Conservation (phyloP, 2,888 invertebrate species). For the Spicauda simplicius region DNA sequence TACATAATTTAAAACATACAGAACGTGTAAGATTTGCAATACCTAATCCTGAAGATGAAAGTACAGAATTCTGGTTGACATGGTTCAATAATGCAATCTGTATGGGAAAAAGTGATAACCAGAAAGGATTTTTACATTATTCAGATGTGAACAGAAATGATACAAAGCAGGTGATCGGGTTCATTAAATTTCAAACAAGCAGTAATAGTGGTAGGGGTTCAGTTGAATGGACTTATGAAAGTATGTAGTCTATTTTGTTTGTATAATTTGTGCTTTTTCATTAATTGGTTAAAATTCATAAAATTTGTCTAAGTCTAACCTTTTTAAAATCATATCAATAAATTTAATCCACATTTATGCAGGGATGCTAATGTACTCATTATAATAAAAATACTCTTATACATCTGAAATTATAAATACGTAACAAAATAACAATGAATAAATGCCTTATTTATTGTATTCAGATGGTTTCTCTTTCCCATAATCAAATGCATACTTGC, state of each 20-base stretch:
- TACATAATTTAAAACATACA: background rate
- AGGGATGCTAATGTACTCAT: too few species aligned
- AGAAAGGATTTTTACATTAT: constrained; percentile 13
- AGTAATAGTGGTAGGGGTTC: background rate
- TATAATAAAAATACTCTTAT: too few species aligned
- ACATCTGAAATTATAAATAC: too few species aligned
- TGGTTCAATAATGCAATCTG: constrained; percentile 46
- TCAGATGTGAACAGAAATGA: background rate
- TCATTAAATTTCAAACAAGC: constrained; percentile 45
- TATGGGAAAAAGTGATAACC: constrained; percentile 32
- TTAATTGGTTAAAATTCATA: background rate
- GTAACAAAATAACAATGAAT: too few species aligned
- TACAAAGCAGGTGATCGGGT: constrained; percentile 46
- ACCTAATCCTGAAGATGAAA: background rate
- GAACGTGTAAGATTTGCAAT: background rate
- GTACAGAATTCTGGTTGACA: constrained; percentile 47
- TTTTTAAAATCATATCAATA: too few species aligned
- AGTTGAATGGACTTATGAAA: constrained; percentile 48
- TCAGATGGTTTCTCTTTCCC: too few species aligned
- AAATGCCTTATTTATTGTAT: too few species aligned
- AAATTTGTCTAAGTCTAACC: too few species aligned
- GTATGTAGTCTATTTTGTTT: constrained; percentile 39
- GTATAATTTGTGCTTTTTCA: background rate
- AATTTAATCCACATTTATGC: too few species aligned
- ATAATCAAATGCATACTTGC: too few species aligned